Evolutionary conservation across 2,888 invertebrate species (phyloP).

Genomic region (Tanypteryx hageni): DNA sequence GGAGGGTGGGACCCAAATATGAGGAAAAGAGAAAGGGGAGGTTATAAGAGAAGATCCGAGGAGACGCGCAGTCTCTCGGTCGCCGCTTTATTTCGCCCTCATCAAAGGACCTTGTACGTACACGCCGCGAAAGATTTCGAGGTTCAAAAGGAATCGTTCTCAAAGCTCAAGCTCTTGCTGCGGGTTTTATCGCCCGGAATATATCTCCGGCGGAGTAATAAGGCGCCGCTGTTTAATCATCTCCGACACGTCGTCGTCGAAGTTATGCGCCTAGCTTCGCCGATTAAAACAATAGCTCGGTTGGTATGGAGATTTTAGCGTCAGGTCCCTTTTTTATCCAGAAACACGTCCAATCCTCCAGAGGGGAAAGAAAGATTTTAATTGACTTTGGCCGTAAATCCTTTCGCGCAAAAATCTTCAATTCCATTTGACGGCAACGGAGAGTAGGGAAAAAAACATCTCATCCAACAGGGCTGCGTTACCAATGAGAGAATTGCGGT

Average conservation of each 20-base stretch:
- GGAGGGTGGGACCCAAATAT: background rate
- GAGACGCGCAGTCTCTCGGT: background rate
- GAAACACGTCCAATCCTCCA: slow-evolving; percentile 16
- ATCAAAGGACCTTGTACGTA: background rate
- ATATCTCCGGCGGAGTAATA: background rate
- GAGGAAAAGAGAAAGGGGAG: background rate
- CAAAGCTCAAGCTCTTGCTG: background rate
- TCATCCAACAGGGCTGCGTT: too few species aligned
- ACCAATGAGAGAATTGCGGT: too few species aligned
- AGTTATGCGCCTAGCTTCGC: background rate
- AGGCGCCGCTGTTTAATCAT: background rate
- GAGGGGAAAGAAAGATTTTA: slow-evolving; percentile 31
- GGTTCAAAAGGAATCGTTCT: background rate
- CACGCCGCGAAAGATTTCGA: slow-evolving; percentile 5
- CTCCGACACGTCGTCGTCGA: background rate
- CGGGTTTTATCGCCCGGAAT: background rate
- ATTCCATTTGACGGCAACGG: background rate
- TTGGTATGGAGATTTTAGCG: background rate
- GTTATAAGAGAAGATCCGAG: background rate
- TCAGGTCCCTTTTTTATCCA: background rate
- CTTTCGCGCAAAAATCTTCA: slow-evolving; percentile 35
- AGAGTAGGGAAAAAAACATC: background rate
- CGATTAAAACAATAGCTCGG: background rate
- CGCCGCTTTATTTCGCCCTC: background rate
- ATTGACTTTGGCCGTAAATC: slow-evolving; percentile 12